Base-by-base conservation (phyloP, 2,797 vertebrate species). In the Podarcis siculus region DNA sequence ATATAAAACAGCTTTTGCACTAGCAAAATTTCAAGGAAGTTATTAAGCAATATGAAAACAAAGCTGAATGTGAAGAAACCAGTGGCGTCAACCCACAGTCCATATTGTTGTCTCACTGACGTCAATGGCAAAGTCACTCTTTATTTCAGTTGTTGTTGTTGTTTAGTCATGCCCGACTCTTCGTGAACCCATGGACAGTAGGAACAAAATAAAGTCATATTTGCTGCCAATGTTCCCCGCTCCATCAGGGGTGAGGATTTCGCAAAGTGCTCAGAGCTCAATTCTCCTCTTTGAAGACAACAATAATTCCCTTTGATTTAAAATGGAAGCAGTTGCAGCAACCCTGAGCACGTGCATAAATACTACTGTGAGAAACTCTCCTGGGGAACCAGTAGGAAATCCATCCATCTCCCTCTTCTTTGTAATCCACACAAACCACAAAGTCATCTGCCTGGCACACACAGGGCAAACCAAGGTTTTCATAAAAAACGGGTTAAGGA, bases 341-440 rank as follows among this genome's bases (percentile, higher is more conserved):
- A 82, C 25, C 78, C 45, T 35, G 19, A 71, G n/a, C 27, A 72
- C 87, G 85, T 17, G 86, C 23, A 79, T 91, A 91, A 73, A 92
- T 5, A 32, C 89, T 35, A 76, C 35, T 0, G 12, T 37, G 89
- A 86, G 6, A 21, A 93, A 92, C 6, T 23, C 27, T 82, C 89
- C 79, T 80, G 72, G 69, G 72, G 92, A 95, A 93, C 88, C 9
- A 83, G 8, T 83, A 10, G 15, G n/a, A 58, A 45, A 87, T 55
- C 84, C 88, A 92, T 75, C 86, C 87, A 88, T 1, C 37, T 82
- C 25, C 86, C 86, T 87, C 87, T 79, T 92, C 76, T 83, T 79
- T 90, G 84, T 83, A 91, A 90, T 42, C 73, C 30, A 82, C 75
- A 81, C 67, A 90, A 82, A 89, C 91, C 83, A 92, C 55, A 66